Evolutionary conservation across 2,888 invertebrate genomes (phyloP).

Genomic region (Rhagonycha fulva): DNA sequence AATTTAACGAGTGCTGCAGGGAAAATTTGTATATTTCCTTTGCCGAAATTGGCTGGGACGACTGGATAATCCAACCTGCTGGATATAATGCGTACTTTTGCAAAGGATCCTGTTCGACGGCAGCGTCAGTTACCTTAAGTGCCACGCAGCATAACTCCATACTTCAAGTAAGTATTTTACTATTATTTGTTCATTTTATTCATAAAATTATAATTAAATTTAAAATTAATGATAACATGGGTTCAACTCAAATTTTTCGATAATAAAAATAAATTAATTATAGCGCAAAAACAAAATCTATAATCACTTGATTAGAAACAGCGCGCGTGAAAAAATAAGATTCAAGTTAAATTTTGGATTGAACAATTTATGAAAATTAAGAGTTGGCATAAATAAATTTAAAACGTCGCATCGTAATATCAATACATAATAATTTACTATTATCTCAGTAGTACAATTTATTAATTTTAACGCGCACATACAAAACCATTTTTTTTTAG

Average conservation of each 20-base stretch:
- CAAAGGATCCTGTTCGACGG: conserved; percentile 77
- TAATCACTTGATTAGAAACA: not conserved
- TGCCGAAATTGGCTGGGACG: conserved; percentile 83
- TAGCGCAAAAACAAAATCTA: not conserved
- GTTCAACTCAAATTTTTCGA: not conserved
- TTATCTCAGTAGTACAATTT: not conserved
- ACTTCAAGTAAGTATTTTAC: conserved; percentile 65
- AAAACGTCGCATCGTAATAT: not conserved
- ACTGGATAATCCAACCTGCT: conserved; percentile 83
- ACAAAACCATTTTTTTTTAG: not conserved
- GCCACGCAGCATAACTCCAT: conserved; percentile 72
- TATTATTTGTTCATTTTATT: not conserved
- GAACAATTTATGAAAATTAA: not conserved
- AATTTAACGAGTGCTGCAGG: conserved; percentile 78
- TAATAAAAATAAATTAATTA: not conserved
- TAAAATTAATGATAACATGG: not conserved
- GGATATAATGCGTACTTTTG: conserved; percentile 90
- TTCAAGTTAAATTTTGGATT: not conserved
- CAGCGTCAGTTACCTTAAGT: conserved; percentile 70
- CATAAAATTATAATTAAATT: not conserved
- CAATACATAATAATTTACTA: not conserved
- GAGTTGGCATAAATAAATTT: not conserved
- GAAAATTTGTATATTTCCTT: conserved; percentile 84
- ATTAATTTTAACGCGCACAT: not conserved
- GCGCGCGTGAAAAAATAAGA: not conserved